Evolutionary conservation across 2,113 vertebrate genomes (phyloP).

Genomic region (Eulemur rufifrons): DNA sequence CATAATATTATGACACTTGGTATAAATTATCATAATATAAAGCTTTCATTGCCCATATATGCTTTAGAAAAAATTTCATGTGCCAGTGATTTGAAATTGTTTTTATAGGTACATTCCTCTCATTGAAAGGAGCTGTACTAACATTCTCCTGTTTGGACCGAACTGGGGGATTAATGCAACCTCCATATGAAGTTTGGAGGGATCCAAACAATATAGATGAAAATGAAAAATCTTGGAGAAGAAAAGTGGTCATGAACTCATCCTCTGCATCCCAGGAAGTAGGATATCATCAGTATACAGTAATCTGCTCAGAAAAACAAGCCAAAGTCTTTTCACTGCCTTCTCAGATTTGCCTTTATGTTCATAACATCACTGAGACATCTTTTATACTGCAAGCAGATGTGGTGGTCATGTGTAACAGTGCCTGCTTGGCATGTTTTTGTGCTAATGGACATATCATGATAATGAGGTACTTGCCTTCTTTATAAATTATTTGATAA

Average conservation of each 20-base stretch:
- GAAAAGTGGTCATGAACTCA: conserved; percentile 93
- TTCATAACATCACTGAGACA: conserved; percentile 98
- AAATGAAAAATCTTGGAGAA: conserved; percentile 89
- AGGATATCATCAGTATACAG: conserved; percentile 94
- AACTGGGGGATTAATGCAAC: conserved; percentile 89
- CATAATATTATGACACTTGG: background rate
- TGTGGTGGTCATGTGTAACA: conserved; percentile 93
- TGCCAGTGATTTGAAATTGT: conserved; percentile 58
- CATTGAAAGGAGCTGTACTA: conserved; percentile 94
- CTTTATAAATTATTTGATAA: conserved; percentile 61
- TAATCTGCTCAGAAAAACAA: conserved; percentile 98
- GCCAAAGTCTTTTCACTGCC: conserved; percentile 98
- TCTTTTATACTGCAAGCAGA: conserved; percentile 96
- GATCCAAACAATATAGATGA: conserved; percentile 91
- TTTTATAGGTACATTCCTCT: conserved; percentile 90
- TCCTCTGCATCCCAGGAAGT: conserved; percentile 92
- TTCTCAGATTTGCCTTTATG: conserved; percentile 96
- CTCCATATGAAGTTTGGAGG: conserved; percentile 95
- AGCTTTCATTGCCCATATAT: background rate
- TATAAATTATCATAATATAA: background rate
- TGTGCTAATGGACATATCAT: conserved; percentile 98
- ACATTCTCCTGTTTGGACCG: conserved; percentile 93
- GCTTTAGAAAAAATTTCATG: conserved; percentile 47
- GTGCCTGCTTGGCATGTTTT: conserved; percentile 96
- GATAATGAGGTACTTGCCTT: conserved; percentile 93